Evolutionary conservation across 2,113 vertebrate species (phyloP).

Genomic region (Chaetodon auriga): DNA sequence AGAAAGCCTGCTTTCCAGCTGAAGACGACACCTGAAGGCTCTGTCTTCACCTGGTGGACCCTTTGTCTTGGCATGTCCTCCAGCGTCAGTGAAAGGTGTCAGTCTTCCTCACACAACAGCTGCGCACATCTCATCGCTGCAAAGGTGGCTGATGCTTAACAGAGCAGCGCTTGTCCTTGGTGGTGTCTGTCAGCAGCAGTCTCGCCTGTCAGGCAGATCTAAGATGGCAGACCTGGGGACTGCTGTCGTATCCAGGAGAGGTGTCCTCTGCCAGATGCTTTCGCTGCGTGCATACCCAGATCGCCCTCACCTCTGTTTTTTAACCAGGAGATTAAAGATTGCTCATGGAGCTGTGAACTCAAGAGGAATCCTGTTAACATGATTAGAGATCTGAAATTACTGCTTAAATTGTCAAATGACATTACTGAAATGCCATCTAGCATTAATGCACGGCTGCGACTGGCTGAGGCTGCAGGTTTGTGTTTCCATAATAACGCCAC

Average conservation of each 20-base stretch:
- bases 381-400: constrained; percentile 8
- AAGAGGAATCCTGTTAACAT: not conserved
- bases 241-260: constrained; percentile 25
- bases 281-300: constrained; percentile 18
- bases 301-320: constrained; percentile 21
- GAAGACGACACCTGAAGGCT: not conserved
- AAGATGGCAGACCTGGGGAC: constrained; percentile 73
- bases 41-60: constrained; percentile 36
- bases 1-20: constrained; percentile 10
- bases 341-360: not conserved
- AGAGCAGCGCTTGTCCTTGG: constrained; percentile 74
- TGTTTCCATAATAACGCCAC: not conserved
- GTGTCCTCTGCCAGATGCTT: constrained; percentile 55
- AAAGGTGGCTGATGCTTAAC: constrained; percentile 66
- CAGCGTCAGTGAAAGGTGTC: constrained; percentile 41
- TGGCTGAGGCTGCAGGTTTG: not conserved
- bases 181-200: constrained; percentile 69
- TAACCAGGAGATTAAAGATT: not conserved
- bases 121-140: constrained; percentile 48
- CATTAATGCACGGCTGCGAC: not conserved
- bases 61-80: constrained; percentile 63
- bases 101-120: constrained; percentile 51
- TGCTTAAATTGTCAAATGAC: not conserved
- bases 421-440: not conserved
- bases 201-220: constrained; percentile 72